Evolutionary conservation across 1,140 invertebrate species (phyloP), one percentile per base, ranked within the genome.

Genomic region (Neoseiulus cucumeris): DNA sequence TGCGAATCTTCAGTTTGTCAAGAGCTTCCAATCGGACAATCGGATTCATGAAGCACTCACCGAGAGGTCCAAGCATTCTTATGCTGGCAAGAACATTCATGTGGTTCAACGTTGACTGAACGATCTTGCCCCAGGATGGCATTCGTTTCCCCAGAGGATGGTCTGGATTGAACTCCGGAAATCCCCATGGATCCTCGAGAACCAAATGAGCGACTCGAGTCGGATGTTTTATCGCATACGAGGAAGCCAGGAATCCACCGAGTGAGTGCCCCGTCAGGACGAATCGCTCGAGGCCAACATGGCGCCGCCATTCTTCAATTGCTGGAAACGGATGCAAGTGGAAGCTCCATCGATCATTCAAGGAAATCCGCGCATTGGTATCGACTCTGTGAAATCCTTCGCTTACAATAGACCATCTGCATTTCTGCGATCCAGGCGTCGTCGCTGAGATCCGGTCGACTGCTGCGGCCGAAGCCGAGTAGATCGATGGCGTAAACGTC

Each of bases 141-240:
- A 88, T 59, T 6, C 51, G 51, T 20, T 59, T 59, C 1, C 51
- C 51, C 14, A 89, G 87, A 70, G 80, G 51, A 14, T 20, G 51
- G 22, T 59, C 51, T 25, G 51, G 51, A 29, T 33, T 17, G 22
- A 59, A 82, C 73, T 92, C 87, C 0, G 89, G 84, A 75, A 96
- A 92, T 17, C 95, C 95, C 94, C 94, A 98, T 0, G 94, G 91
- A 78, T 98, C 95, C 0, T 89, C 90, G 25, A 98, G 77, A 69
- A 98, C 86, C 1, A 98, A 76, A 77, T 97, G 91, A 66, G 86
- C 81, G 0, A 98, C 87, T 70, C 84, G 81, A 64, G 87, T 80
- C 6, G 89, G 89, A 80, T 87, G 83, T 59, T 82, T 80, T 17
- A 96, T 80, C 0, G 90, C 82, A 77, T 97, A 98, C 0, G 90